Evolutionary conservation across 2,113 vertebrate genomes (phyloP), one percentile per base, ranked within the genome.

Genomic region (Apodemus sylvaticus): DNA sequence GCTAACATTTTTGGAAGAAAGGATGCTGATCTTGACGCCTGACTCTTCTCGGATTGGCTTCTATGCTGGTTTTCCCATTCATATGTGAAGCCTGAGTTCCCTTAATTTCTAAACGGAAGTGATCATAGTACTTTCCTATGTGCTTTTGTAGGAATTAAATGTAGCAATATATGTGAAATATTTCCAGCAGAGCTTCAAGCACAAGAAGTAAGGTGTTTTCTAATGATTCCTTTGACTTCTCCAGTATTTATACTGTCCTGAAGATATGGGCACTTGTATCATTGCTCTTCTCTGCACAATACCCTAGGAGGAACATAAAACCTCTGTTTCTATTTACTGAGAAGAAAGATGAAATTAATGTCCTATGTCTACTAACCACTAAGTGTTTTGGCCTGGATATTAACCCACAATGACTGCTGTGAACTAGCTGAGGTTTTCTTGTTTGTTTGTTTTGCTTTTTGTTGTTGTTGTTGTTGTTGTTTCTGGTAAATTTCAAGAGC

Each of bases 151-250:
- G n/a, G 87, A 74, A 74, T 64, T 42, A 70, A 91, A 64, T 60
- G 64, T 64, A 39, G 10, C 71, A 45, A 34, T 68, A 26, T 62
- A 17, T 20, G 42, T 48, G 42, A 95, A 81, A 4, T 26, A 17
- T 53, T 92, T 53, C 91, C 66, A 93, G 78, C 14, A 68, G 29
- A 12, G 3, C 24, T 73, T 77, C 20, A 55, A 36, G 51, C n/a
- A 45, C 22, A 60, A 12, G 71, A 34, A 94, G 31, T 42, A 62
- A 73, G 22, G 26, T 45, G 5, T 73, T 93, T 91, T 71, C 68
- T 91, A 31, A 94, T 71, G 86, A 53, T 81, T 89, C 24, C 60
- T 89, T 90, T 68, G 10, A 58, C 16, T 88, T 88, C 51, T 71
- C 19, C 68, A 12, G 55, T 16, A 71, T 93, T 94, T 58, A 36